Evolutionary conservation across 2,113 vertebrate genomes (phyloP).

Genomic region (Callocephalon fimbriatum): DNA sequence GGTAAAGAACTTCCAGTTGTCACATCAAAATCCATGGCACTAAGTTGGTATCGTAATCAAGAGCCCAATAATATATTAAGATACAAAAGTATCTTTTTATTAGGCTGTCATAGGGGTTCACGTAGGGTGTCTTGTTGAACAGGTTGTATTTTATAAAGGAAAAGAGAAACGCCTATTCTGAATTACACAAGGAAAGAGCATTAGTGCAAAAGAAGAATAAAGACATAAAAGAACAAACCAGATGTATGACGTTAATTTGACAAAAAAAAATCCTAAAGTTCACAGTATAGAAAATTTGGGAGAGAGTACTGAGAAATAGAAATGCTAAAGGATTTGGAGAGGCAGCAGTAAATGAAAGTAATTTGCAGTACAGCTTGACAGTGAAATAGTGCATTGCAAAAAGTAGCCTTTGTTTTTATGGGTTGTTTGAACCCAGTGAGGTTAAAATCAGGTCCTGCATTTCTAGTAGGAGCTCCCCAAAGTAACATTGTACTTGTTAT

Average conservation of each 20-base stretch:
- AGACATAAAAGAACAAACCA: neutral
- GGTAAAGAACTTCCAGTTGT: neutral
- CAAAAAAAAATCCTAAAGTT: neutral
- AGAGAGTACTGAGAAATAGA: neutral
- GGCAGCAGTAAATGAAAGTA: neutral
- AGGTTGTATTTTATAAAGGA: neutral
- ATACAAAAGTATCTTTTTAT: neutral
- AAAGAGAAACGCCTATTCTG: neutral
- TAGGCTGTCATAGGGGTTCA: neutral
- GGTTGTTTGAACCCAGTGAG: neutral
- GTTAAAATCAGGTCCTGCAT: neutral
- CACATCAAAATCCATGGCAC: neutral
- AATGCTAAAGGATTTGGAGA: neutral
- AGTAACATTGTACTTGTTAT: neutral
- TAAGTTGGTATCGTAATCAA: neutral
- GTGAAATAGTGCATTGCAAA: neutral
- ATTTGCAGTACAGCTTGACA: neutral
- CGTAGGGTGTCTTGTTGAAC: neutral
- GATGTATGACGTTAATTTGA: neutral
- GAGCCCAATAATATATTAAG: neutral
- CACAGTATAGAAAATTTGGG: accelerated
- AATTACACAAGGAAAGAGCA: neutral
- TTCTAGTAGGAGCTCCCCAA: neutral
- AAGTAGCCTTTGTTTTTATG: neutral
- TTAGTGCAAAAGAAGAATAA: neutral